Percentiles rank a stretch among this genome's conserved stretches.
Conservation (phyloP, 2,888 invertebrate species). For the Caenorhabditis angaria region DNA sequence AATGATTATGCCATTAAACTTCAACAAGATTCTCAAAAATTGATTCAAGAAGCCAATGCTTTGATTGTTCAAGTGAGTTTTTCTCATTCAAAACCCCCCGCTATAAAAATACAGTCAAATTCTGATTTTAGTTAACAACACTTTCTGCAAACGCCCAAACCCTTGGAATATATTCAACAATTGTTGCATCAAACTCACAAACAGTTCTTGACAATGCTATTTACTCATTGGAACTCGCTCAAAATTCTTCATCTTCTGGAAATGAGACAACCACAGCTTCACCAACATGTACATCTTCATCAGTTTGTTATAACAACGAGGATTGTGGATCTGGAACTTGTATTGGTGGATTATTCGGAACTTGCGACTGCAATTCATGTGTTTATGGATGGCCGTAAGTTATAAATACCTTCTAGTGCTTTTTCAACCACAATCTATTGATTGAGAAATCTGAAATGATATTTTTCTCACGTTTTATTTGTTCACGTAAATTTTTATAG, state of each 20-base stretch:
- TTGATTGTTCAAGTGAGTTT: slow-evolving; percentile 27
- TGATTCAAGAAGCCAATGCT: slow-evolving; percentile 38
- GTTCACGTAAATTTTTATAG: too few species aligned
- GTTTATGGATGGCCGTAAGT: slow-evolving; percentile 40
- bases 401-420: neutral
- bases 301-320: slow-evolving; percentile 31
- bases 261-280: neutral
- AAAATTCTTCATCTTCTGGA: neutral
- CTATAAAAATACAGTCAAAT: too few species aligned
- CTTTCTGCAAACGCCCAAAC: slow-evolving; percentile 37
- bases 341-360: slow-evolving; percentile 41
- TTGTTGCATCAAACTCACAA: slow-evolving; percentile 30
- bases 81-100: neutral
- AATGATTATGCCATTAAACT: slow-evolving; percentile 30
- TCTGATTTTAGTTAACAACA: slow-evolving; percentile 29
- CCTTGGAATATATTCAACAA: slow-evolving; percentile 24
- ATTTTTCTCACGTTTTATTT: too few species aligned
- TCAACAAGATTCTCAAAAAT: slow-evolving; percentile 36
- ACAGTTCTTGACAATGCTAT: slow-evolving; percentile 30
- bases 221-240: slow-evolving; percentile 10
- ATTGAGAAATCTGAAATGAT: too few species aligned
- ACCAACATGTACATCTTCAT: slow-evolving; percentile 22
- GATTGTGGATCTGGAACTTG: slow-evolving; percentile 42
- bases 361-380: slow-evolving; percentile 44
- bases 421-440: too few species aligned